Conservation (phyloP, 2,797 vertebrate species). For the Sebastes minor region DNA sequence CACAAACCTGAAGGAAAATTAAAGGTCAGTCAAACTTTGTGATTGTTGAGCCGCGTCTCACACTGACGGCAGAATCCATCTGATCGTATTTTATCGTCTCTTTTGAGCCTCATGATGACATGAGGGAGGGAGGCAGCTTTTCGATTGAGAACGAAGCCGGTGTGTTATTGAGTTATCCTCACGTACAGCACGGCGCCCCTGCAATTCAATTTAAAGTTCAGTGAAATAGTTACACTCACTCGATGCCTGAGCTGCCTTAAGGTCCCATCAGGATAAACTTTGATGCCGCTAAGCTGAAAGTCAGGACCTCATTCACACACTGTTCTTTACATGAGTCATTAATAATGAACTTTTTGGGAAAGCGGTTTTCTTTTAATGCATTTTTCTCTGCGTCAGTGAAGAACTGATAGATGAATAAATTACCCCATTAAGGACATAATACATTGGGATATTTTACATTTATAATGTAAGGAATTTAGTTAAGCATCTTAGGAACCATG, state of each 20-base stretch:
- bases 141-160: constrained; percentile 7
- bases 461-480: background rate
- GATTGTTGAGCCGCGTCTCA: background rate
- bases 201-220: constrained; percentile 52
- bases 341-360: background rate
- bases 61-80: background rate
- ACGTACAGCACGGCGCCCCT: background rate
- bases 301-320: constrained; percentile 6
- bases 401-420: background rate
- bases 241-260: constrained; percentile 21
- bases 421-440: background rate
- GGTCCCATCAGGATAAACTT: constrained; percentile 15
- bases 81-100: background rate
- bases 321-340: background rate
- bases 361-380: background rate
- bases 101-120: background rate
- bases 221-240: constrained; percentile 3
- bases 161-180: constrained; percentile 29
- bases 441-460: background rate
- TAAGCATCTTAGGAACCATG: background rate
- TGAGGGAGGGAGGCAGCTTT: background rate
- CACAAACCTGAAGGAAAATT: constrained; percentile 16
- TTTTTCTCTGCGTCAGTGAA: constrained; percentile 3
- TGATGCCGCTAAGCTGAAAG: constrained; percentile 17
- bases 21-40: background rate